Percentiles rank a stretch among this genome's conserved stretches.
phyloP scores from a whole-genome alignment of 2,113 vertebrate genomes.

The Amblyopsis rosae region DNA sequence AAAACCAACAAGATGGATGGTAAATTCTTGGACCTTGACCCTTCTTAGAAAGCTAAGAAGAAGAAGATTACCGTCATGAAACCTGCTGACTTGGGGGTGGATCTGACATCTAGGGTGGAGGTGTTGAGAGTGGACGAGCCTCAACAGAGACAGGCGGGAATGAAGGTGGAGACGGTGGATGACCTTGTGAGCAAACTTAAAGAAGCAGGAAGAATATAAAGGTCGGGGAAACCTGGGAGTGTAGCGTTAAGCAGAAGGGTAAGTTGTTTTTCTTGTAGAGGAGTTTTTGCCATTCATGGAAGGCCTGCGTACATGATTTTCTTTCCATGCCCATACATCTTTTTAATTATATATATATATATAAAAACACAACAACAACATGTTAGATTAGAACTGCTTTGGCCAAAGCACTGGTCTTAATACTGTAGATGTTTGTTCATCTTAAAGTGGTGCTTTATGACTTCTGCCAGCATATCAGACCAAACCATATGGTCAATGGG shows the following conservation, averaged over 20 bases:
- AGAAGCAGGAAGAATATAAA: slow-evolving; percentile 82
- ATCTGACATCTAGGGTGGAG: slow-evolving; percentile 79
- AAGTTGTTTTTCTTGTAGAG: slow-evolving; percentile 2
- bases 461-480: no score
- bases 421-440: no score
- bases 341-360: no score
- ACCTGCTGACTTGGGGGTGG: slow-evolving; percentile 84
- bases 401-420: no score
- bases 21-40: background rate
- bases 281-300: background rate
- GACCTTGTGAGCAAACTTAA: slow-evolving; percentile 85
- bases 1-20: background rate
- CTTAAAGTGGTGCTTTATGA: no score
- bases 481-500: no score
- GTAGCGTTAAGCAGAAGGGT: slow-evolving; percentile 17
- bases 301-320: no score
- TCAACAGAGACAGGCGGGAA: slow-evolving; percentile 81
- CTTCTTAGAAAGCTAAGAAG: slow-evolving; percentile 89
- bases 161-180: slow-evolving; percentile 86
- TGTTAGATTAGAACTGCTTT: no score
- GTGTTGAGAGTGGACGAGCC: slow-evolving; percentile 86
- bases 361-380: no score
- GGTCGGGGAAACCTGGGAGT: slow-evolving; percentile 17
- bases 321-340: no score
- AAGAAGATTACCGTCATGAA: slow-evolving; percentile 87